phyloP scores from a whole-genome alignment of 2,113 vertebrate genomes.

The Macrotus californicus region DNA sequence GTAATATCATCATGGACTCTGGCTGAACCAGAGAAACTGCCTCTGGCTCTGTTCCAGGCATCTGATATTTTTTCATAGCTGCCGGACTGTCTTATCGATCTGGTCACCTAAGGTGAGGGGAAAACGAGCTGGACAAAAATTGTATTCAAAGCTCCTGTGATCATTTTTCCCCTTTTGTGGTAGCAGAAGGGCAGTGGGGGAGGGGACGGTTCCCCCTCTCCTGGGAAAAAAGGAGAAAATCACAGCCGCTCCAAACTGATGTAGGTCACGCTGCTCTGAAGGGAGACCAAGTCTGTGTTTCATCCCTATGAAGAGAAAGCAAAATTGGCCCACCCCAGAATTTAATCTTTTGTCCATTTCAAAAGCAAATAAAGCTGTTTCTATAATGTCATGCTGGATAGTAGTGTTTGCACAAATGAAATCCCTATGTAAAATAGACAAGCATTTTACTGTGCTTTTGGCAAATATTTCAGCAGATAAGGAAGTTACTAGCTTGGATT shows the following conservation, averaged over 20 bases:
- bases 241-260: conserved; percentile 45
- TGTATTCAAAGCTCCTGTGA: conserved; percentile 64
- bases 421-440: background rate
- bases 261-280: conserved; percentile 51
- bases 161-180: conserved; percentile 41
- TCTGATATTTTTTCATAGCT: conserved; percentile 38
- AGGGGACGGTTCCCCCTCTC: background rate
- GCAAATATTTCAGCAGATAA: background rate
- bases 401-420: background rate
- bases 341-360: conserved; percentile 33
- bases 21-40: conserved; percentile 38
- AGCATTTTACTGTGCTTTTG: background rate
- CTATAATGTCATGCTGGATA: background rate
- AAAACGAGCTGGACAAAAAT: conserved; percentile 69
- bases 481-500: background rate
- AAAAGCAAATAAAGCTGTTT: conserved; percentile 10
- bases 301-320: conserved; percentile 25
- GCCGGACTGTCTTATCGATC: conserved; percentile 67
- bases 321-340: conserved; percentile 5
- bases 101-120: conserved; percentile 65
- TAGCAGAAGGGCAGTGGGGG: background rate
- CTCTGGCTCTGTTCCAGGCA: conserved; percentile 58
- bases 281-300: background rate
- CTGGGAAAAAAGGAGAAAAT: conserved; percentile 53
- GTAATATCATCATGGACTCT: conserved; percentile 32